Percentiles rank a stretch among this genome's conserved stretches.
Evolutionary conservation across 2,888 invertebrate genomes (phyloP).

Genomic region (Nephrotoma guestfalica): DNA sequence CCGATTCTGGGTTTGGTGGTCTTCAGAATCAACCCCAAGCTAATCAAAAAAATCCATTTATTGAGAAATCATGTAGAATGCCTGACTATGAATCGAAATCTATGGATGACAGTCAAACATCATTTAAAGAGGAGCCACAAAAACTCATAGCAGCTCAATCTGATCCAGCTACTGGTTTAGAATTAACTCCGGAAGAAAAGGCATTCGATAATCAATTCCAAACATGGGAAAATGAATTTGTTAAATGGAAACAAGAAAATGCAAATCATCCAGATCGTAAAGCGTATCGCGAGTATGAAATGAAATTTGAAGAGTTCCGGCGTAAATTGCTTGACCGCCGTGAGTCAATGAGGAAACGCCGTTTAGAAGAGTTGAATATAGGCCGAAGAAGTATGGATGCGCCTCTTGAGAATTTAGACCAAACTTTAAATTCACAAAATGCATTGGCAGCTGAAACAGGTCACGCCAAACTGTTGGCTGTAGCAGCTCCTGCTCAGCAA

Average conservation of each 20-base stretch:
- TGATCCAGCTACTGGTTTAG: slow-evolving; percentile 9
- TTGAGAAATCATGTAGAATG: not conserved
- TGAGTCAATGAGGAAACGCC: slow-evolving; percentile 60
- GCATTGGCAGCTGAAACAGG: not conserved
- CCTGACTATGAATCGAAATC: not conserved
- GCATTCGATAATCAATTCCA: slow-evolving; percentile 79
- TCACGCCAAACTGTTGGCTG: not conserved
- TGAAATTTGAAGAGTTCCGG: slow-evolving; percentile 75
- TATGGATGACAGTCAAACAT: not conserved
- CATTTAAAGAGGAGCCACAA: not conserved
- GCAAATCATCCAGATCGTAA: slow-evolving; percentile 81
- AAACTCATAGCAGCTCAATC: not conserved
- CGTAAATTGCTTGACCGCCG: slow-evolving; percentile 62
- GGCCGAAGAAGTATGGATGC: not conserved
- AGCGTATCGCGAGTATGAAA: slow-evolving; percentile 72
- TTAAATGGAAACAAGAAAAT: slow-evolving; percentile 83
- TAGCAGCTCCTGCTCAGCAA: not conserved
- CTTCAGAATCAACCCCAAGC: not conserved
- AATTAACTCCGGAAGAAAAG: slow-evolving; percentile 45
- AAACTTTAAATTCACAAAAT: not conserved
- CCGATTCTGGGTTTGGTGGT: not conserved
- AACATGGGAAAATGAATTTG: slow-evolving; percentile 85
- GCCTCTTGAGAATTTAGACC: not conserved
- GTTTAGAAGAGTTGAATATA: slow-evolving; percentile 14
- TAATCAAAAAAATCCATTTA: not conserved